These are phyloP conservation scores for Phoenicopterus ruber DNA, from an alignment of 2,113 vertebrate species.

Conservation along the genomic window DNA sequence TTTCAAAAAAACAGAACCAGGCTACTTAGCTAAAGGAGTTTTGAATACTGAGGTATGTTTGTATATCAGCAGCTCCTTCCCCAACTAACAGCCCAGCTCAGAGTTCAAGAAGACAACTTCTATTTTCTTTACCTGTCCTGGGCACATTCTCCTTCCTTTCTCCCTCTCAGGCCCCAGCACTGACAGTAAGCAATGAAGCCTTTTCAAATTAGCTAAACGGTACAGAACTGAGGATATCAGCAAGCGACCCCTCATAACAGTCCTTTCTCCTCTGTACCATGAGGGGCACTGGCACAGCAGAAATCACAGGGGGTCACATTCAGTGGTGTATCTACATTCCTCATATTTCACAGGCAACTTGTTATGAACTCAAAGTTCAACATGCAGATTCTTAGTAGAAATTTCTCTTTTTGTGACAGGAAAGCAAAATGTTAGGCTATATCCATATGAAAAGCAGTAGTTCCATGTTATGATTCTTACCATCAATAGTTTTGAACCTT, in stretches of 20 bases:
- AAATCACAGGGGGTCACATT: rapidly evolving
- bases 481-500: not conserved
- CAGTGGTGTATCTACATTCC: not conserved
- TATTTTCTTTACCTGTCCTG: not conserved
- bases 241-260: not conserved
- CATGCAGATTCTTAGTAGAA: not conserved
- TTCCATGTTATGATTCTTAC: not conserved
- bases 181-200: not conserved
- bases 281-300: not conserved
- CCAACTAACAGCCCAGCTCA: not conserved
- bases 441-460: not conserved
- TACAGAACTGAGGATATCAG: not conserved
- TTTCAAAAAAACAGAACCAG: not conserved
- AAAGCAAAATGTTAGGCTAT: not conserved
- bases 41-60: not conserved
- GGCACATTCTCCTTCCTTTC: not conserved
- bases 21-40: not conserved
- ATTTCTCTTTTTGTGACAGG: not conserved
- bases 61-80: not conserved
- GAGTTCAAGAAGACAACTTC: not conserved
- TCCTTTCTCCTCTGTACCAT: not conserved
- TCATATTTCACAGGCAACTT: not conserved
- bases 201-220: not conserved
- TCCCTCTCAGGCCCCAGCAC: not conserved
- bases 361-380: not conserved